Evolutionary conservation across 2,888 invertebrate species (phyloP).

Genomic region (Eupithecia pulchellata): DNA sequence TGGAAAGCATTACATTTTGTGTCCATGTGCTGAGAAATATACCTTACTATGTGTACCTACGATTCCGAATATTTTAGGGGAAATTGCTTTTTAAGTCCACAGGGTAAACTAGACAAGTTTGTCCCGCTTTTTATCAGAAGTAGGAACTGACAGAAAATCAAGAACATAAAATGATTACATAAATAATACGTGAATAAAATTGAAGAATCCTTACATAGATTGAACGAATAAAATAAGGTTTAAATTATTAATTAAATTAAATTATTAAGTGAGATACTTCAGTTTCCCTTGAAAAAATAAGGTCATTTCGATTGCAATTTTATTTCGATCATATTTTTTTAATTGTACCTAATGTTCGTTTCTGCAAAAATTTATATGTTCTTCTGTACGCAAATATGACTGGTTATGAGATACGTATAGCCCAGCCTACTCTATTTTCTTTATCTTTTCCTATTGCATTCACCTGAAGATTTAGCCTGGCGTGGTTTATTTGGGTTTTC

Average conservation of each 20-base stretch:
- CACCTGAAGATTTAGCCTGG: slow-evolving; percentile 44
- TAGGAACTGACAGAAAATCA: not conserved
- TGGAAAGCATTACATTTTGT: not conserved
- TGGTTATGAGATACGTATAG: not conserved
- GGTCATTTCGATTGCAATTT: not conserved
- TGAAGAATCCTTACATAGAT: not conserved
- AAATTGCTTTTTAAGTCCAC: slow-evolving; percentile 56
- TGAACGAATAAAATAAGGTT: not conserved
- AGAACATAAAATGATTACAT: not conserved
- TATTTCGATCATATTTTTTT: not conserved
- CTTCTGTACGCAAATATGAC: not conserved
- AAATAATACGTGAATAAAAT: not conserved
- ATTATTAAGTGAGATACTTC: too few relatives aligned
- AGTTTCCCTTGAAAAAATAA: too few relatives aligned
- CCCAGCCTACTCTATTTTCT: slow-evolving; percentile 35
- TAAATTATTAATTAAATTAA: too few relatives aligned
- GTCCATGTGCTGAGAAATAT: slow-evolving; percentile 33
- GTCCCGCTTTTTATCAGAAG: not conserved
- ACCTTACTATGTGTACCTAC: slow-evolving; percentile 41
- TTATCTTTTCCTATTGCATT: slow-evolving; percentile 49
- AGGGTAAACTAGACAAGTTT: not conserved
- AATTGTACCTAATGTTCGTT: too few relatives aligned
- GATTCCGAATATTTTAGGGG: slow-evolving; percentile 59
- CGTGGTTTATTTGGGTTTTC: slow-evolving; percentile 28
- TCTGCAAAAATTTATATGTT: not conserved